Conservation (phyloP, 53 echinoderm and acorn worm species). For the Stichopus horrens region DNA sequence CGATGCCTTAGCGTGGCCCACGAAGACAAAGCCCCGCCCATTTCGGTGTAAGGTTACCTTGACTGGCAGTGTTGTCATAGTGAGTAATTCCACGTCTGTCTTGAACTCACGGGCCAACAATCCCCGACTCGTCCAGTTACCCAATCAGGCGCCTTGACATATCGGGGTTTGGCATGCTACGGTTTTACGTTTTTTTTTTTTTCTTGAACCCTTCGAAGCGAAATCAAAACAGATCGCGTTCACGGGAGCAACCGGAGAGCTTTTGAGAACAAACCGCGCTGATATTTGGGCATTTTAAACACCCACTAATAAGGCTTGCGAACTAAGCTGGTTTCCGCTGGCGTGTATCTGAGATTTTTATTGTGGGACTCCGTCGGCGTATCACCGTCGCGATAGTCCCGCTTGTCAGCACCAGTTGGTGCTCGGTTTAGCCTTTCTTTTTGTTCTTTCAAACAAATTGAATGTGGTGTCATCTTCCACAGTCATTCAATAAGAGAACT, state of each 20-base stretch:
- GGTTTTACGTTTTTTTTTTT: conserved; percentile 50
- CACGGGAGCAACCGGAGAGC: conserved; percentile 48
- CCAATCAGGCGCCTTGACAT: conserved; percentile 90
- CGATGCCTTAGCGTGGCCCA: conserved; percentile 43
- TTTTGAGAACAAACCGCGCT: conserved; percentile 49
- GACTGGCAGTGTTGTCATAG: conserved; percentile 96
- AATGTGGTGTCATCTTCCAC: conserved; percentile 28
- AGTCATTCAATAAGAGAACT: conserved; percentile 2
- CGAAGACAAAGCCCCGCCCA: conserved; percentile 81
- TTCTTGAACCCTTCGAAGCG: conserved; percentile 61
- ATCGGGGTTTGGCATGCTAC: conserved; percentile 80
- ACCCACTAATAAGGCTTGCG: conserved; percentile 47
- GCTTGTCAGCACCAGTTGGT: conserved; percentile 32
- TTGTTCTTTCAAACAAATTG: conserved; percentile 9
- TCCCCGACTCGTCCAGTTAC: conserved; percentile 77
- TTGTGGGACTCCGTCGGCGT: conserved; percentile 33
- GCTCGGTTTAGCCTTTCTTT: background rate
- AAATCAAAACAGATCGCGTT: conserved; percentile 65
- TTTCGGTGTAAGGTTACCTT: conserved; percentile 91
- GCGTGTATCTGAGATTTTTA: conserved; percentile 30
- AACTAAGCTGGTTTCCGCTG: conserved; percentile 44
- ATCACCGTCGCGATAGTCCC: conserved; percentile 30
- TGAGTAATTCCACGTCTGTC: conserved; percentile 95
- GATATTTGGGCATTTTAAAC: conserved; percentile 50
- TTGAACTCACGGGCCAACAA: conserved; percentile 92